A percentile compares a stretch with the other conserved stretches of the same genome.
These are phyloP conservation scores for Ceratosolen solmsi DNA, from an alignment of 1,140 invertebrate genomes.

Conservation along the genomic window DNA sequence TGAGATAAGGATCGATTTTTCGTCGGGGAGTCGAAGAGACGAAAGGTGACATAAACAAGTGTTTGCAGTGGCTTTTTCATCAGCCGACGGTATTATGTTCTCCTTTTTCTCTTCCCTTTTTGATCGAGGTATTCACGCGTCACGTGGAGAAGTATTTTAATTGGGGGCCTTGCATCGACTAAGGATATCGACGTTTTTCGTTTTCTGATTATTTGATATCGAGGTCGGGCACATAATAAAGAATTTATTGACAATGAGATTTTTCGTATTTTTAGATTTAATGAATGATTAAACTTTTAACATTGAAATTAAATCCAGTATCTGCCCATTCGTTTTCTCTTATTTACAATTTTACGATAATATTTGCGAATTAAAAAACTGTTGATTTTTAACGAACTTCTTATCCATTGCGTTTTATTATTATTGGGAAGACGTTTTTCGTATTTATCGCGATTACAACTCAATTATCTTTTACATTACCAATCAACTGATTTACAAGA, in stretches of 20 bases:
- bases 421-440: not conserved
- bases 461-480: not conserved
- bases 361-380: not conserved
- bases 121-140: slow-evolving; percentile 27
- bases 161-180: not conserved
- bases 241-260: slow-evolving; percentile 10
- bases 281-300: not conserved
- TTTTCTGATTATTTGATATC: not conserved
- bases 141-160: slow-evolving; percentile 23
- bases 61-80: slow-evolving; percentile 30
- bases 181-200: not conserved
- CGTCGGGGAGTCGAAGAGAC: slow-evolving; percentile 7
- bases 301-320: not conserved
- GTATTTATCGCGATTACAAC: not conserved
- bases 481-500: too few relatives aligned
- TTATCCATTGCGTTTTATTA: not conserved
- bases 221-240: slow-evolving; percentile 3
- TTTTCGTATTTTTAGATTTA: not conserved
- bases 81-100: not conserved
- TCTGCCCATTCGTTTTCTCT: not conserved
- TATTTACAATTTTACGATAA: not conserved
- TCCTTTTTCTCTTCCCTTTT: not conserved
- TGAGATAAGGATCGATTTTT: slow-evolving; percentile 41
- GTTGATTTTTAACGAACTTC: not conserved
- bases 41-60: slow-evolving; percentile 41